phyloP scores from a whole-genome alignment of 92 coral and sea anemone species.

The Bergia sp. region DNA sequence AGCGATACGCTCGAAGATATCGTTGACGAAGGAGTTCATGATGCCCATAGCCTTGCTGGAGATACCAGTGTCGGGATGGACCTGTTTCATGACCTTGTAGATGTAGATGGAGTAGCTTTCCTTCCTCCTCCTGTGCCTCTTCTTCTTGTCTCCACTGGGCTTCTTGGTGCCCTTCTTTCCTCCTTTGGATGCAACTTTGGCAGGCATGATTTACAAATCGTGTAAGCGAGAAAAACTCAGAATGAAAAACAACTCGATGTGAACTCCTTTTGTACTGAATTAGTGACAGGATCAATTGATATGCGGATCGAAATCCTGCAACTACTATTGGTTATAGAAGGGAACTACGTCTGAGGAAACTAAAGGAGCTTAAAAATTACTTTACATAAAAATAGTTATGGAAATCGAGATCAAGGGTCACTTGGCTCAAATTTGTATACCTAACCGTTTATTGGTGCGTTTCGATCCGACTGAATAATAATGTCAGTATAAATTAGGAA shows the following conservation, averaged over 20 bases:
- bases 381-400: too few relatives aligned
- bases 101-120: too few relatives aligned
- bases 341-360: background rate
- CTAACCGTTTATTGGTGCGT: too few relatives aligned
- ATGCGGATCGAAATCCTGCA: background rate
- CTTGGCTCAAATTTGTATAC: too few relatives aligned
- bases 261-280: background rate
- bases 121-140: conserved; percentile 4
- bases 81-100: conserved; percentile 36
- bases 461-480: background rate
- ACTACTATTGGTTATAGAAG: background rate
- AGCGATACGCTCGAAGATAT: conserved; percentile 33
- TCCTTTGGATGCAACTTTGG: background rate
- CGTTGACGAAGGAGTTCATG: conserved; percentile 43
- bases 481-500: background rate
- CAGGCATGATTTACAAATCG: background rate
- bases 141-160: background rate
- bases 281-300: background rate
- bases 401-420: too few relatives aligned
- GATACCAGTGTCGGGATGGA: conserved; percentile 42
- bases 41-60: conserved; percentile 41
- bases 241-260: background rate
- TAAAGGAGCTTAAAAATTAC: background rate
- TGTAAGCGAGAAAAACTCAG: background rate
- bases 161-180: background rate